A percentile compares a stretch with the other conserved stretches of the same genome.
phyloP scores from a whole-genome alignment of 1,140 invertebrate species.

The Microvelia longipes region DNA sequence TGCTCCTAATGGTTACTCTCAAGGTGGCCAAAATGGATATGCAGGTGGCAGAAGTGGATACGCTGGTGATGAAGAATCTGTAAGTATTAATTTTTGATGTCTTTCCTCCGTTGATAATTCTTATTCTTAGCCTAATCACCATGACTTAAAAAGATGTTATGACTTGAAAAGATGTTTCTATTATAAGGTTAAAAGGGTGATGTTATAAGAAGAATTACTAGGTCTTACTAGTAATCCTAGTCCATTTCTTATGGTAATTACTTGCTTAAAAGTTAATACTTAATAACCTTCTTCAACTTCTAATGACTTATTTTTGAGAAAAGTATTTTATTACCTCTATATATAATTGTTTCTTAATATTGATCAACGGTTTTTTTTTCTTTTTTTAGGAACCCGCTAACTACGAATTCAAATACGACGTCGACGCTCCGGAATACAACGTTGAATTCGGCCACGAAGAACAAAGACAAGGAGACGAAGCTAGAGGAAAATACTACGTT shows the following conservation, averaged over 20 bases:
- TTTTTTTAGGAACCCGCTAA: constrained; percentile 8
- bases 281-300: too few relatives aligned
- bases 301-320: too few relatives aligned
- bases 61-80: constrained; percentile 7
- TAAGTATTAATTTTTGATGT: not conserved
- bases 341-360: too few relatives aligned
- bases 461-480: constrained; percentile 56
- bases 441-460: constrained; percentile 67
- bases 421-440: constrained; percentile 58
- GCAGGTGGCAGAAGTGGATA: not conserved
- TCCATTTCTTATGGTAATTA: too few relatives aligned
- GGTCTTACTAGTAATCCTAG: too few relatives aligned
- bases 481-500: constrained; percentile 69
- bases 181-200: too few relatives aligned
- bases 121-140: not conserved
- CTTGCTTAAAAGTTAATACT: too few relatives aligned
- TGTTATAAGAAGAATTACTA: too few relatives aligned
- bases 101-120: not conserved
- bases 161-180: too few relatives aligned
- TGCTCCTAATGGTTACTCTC: not conserved
- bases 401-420: constrained; percentile 71
- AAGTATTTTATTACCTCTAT: too few relatives aligned
- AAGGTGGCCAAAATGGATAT: not conserved
- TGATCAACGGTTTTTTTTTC: too few relatives aligned
- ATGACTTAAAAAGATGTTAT: too few relatives aligned